Base-by-base conservation (phyloP, 2,888 invertebrate species). In the Amblyteles armatorius region DNA sequence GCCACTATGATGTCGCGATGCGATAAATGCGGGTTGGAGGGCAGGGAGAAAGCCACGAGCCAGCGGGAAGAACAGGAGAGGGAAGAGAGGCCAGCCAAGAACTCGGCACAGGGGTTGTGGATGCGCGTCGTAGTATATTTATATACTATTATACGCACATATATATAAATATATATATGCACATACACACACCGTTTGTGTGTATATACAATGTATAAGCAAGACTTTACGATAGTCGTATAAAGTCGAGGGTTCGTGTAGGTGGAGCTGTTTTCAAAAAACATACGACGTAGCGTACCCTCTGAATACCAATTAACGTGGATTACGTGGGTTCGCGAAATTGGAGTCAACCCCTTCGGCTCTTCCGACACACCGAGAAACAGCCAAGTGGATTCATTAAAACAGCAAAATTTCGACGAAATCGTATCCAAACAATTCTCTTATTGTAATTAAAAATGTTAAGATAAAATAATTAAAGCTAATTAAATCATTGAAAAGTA, bases 251-350 rank as follows among this genome's bases (percentile, higher is more conserved):
- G 29, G 77, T 48, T 65, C n/a, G 71, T 16, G 40, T 44, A 78
- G 83, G 86, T 85, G 83, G 85, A 87, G 85, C 83, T 89, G 87
- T 89, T 89, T 88, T 90, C 86, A 86, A 88, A 88, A 90, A 88
- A 90, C 85, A 89, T 86, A 88, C 74, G 52, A 78, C 73, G 65
- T 44, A 72, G 65, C 78, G 86, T 85, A 82, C 86, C 89, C 88
- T 89, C 87, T 90, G 91, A 91, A 92, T 91, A 91, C 89, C 91
- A 92, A 92, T 92, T 91, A 91, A 91, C 89, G 89, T 88, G 89
- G 89, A 91, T 92, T 91, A 90, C 89, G 88, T 87, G 88, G 88
- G 76, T 87, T 88, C 84, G 82, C 82, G 85, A 86, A 90, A 89
- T 88, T 88, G 85, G 85, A 86, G 85, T 86, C 50, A 50, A 68